Base-by-base conservation (phyloP, 2,888 invertebrate species). In the Clitarchus hookeri region DNA sequence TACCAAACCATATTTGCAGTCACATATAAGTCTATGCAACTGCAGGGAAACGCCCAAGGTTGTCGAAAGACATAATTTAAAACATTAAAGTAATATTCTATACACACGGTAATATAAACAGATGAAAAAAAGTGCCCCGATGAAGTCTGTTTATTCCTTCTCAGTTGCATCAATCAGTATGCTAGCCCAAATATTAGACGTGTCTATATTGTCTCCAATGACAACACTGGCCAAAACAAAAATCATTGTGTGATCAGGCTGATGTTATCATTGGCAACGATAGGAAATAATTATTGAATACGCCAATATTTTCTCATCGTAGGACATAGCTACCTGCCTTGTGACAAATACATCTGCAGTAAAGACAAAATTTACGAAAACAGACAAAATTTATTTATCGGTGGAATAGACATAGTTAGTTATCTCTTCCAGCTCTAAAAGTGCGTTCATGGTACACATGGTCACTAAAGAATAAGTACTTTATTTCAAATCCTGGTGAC, bases 171-270 rank as follows among this genome's bases (percentile, higher is more conserved):
- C 44, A 44, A 80, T 80, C 2, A 80, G n/a, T 80, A 36, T 23
- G 80, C n/a, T 80, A n/a, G 23, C 23, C 9, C 80, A 53, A 84
- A 26, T 11, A 54, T 84, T 65, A 54, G 54, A n/a, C 12, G 53
- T 4, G 36, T 54, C 54, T 84, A 0, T n/a, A 13, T 53, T 19
- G 44, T 84, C 25, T 84, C 84, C 13, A 53, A 84, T 54, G 54
- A 53, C 26, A 53, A 53, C 26, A 2, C 65, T 9, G 84, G 84
- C 9, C 26, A 84, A 25, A 84, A 84, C 0, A 82, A 13, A 82
- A 82, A 82, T 25, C n/a, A 82, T 25, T 82, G 82, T 82, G 6
- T 48, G n/a, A 84, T 84, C 25, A 23, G 53, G 25, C 54, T 84
- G 25, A 84, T 53, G n/a, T 23, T 53, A 16, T 25, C 6, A 84